These are phyloP conservation scores for Copidosoma floridanum DNA, from an alignment of 1,140 invertebrate genomes.

Conservation along the genomic window DNA sequence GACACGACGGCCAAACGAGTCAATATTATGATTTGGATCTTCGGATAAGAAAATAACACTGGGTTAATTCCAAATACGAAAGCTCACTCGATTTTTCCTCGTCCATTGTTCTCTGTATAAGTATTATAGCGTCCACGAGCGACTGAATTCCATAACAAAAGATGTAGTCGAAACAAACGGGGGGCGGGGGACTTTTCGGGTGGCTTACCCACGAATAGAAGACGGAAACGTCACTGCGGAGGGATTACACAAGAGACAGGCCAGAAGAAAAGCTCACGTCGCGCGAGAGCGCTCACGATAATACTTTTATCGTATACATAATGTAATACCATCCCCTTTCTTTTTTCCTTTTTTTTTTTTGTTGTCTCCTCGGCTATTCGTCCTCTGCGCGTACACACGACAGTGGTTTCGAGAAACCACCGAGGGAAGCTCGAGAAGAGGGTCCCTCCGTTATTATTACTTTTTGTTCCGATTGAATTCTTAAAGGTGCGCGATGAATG, in stretches of 20 bases:
- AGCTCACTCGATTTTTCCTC: no score
- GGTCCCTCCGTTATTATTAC: not conserved
- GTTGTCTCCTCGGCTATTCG: not conserved
- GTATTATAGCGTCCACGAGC: no score
- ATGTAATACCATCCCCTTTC: not conserved
- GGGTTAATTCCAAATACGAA: no score
- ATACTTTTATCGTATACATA: constrained; percentile 20
- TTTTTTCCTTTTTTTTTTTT: not conserved
- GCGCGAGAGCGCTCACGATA: constrained; percentile 2
- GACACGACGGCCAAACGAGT: no score
- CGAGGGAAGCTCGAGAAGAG: no score
- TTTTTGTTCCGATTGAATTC: constrained; percentile 10
- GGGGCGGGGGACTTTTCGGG: not conserved
- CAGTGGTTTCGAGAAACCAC: no score
- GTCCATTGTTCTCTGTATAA: no score
- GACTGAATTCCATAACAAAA: no score
- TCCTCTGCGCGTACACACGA: no score
- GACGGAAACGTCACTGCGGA: not conserved
- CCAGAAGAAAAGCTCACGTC: not conserved
- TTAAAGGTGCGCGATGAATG: constrained; percentile 7
- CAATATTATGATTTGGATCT: no score
- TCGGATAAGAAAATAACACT: no score
- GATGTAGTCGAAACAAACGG: not conserved
- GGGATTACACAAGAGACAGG: constrained; percentile 6
- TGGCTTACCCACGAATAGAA: not conserved